Conservation (phyloP, 2,113 vertebrate species). For the Mesoclemmys tuberculata region DNA sequence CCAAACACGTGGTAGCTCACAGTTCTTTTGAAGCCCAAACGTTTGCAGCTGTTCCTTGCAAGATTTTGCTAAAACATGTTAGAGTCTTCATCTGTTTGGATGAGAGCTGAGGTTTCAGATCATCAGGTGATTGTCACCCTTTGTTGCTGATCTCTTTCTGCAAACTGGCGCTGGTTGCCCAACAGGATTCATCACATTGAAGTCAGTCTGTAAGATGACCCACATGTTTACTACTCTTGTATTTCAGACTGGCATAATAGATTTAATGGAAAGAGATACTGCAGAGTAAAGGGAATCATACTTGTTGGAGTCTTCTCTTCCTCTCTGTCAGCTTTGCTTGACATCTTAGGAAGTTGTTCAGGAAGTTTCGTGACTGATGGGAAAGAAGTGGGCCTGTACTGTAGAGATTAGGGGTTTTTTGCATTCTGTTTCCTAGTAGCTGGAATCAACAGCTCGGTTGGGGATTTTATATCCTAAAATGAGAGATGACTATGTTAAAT, state of each 20-base stretch:
- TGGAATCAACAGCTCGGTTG: neutral
- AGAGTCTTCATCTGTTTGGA: neutral
- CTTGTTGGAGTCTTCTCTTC: neutral
- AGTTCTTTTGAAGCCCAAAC: neutral
- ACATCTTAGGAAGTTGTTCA: neutral
- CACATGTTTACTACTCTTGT: neutral
- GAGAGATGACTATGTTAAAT: neutral
- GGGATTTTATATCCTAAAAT: neutral
- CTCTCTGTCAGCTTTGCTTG: neutral
- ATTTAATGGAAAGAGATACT: neutral
- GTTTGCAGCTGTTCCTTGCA: neutral
- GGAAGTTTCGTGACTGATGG: neutral
- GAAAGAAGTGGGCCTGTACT: neutral
- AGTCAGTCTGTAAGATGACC: neutral
- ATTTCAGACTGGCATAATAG: rapidly evolving
- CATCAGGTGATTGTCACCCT: neutral
- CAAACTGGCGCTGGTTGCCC: neutral
- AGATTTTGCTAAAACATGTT: neutral
- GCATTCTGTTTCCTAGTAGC: neutral
- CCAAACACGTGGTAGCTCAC: neutral
- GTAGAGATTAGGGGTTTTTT: neutral
- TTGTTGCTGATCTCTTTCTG: neutral
- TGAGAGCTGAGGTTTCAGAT: neutral
- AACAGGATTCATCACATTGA: neutral
- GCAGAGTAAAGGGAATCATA: neutral